These are phyloP conservation scores for Malaclemys terrapin DNA, from an alignment of 2,113 vertebrate species.

Conservation along the genomic window DNA sequence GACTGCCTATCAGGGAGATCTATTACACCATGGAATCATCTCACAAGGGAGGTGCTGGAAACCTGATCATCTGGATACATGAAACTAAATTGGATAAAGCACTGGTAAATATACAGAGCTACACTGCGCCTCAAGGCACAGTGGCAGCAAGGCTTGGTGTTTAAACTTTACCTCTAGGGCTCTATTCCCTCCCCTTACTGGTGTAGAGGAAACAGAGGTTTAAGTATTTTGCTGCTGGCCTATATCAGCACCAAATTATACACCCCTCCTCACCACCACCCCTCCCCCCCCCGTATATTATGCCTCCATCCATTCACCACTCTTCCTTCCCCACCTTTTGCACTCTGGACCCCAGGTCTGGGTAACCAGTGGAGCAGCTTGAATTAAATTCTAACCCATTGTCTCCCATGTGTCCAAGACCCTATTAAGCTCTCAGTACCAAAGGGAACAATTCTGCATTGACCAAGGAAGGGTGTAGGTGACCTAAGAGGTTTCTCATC, in stretches of 20 bases:
- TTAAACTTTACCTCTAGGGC: not conserved
- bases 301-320: not conserved
- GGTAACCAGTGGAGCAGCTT: not conserved
- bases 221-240: not conserved
- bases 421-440: not conserved
- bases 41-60: not conserved
- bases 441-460: not conserved
- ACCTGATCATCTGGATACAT: not conserved
- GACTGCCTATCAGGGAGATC: fast-evolving
- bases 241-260: not conserved
- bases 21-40: fast-evolving
- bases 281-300: not conserved
- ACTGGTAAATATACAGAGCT: not conserved
- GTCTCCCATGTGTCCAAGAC: not conserved
- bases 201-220: not conserved
- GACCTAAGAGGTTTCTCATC: not conserved
- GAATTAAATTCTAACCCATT: not conserved
- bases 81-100: not conserved
- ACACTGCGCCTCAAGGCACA: not conserved
- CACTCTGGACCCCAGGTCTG: not conserved
- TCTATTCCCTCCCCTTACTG: not conserved
- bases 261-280: not conserved
- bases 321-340: not conserved
- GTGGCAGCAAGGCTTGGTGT: not conserved
- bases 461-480: not conserved